Evolutionary conservation across 2,888 invertebrate species (phyloP), one percentile per base, ranked within the genome.

Genomic region (Perizoma affinitatum): DNA sequence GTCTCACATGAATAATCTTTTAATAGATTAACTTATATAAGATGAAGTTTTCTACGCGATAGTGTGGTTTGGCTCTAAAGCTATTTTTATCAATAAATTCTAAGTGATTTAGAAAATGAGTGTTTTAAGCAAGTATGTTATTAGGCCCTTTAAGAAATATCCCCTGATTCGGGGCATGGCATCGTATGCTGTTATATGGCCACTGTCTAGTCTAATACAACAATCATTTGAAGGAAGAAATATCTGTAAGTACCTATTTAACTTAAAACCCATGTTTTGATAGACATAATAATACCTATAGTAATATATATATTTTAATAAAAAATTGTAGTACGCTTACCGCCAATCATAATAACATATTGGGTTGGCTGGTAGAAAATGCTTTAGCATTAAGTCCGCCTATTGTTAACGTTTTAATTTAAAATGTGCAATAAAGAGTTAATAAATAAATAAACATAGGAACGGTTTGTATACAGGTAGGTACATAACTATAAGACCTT

Each of bases 151-250:
- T 59, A 85, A 71, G 70, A 90, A 87, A 86, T 83, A 90, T 89
- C 84, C 88, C 86, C 72, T 92, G 33, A 65, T 90, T 46, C 76
- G 91, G 63, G 96, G 96, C 65, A 95, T 96, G 95, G 86, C 94
- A 58, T 94, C 95, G 0, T 96, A 96, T 77, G 94, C 94, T 61
- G 78, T 95, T 40, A 94, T 96, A 70, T 96, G 96, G 96, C 96
- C 96, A 42, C 87, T 93, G 8, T 96, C 96, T 65, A 95, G 95
- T 84, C 82, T 96, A 49, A 94, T 95, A 74, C 96, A 96, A 80
- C 96, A 96, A 87, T 93, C 94, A 7, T 93, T 95, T 66, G 94
- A 95, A 75, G 95, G 95, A 51, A 95, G 93, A 88, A 87, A 85
- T 51, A 90, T 93, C 84, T 93, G 95, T 93, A 89, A 93, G 90